phyloP scores from a whole-genome alignment of 2,113 vertebrate species.

The Colinus virginianus region DNA sequence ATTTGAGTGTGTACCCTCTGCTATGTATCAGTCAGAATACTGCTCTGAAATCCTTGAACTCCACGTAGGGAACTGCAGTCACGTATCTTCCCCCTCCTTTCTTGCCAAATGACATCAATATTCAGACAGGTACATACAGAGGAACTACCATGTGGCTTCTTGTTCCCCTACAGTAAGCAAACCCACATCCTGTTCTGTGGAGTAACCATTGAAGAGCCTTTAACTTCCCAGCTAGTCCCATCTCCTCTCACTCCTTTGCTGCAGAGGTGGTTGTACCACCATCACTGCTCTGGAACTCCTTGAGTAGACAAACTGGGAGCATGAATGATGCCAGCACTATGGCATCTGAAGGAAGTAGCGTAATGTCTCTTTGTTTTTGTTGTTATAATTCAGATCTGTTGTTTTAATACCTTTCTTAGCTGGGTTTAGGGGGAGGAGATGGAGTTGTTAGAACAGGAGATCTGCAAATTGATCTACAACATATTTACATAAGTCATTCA shows the following conservation, averaged over 20 bases:
- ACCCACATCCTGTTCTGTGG: not conserved
- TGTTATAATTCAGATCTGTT: not conserved
- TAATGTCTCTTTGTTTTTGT: not conserved
- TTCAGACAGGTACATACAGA: not conserved
- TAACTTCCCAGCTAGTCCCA: not conserved
- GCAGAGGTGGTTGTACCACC: not conserved
- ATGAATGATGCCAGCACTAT: not conserved
- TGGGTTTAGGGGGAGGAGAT: not conserved
- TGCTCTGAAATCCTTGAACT: not conserved
- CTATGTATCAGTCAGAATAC: not conserved
- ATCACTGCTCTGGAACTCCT: not conserved
- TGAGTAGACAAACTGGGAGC: not conserved
- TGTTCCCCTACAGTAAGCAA: not conserved
- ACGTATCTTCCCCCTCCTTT: not conserved
- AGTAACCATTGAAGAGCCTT: not conserved
- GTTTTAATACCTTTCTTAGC: not conserved
- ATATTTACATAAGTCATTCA: not conserved
- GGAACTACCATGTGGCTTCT: not conserved
- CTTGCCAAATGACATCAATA: not conserved
- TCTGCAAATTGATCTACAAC: not conserved
- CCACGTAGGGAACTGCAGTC: accelerated
- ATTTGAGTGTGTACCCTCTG: not conserved
- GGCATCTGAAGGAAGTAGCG: not conserved
- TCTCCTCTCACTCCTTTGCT: not conserved
- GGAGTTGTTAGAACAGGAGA: not conserved